A percentile compares a stretch with the other conserved stretches of the same genome.
phyloP scores from a whole-genome alignment of 2,888 invertebrate species.

The Apocheima hispidaria region DNA sequence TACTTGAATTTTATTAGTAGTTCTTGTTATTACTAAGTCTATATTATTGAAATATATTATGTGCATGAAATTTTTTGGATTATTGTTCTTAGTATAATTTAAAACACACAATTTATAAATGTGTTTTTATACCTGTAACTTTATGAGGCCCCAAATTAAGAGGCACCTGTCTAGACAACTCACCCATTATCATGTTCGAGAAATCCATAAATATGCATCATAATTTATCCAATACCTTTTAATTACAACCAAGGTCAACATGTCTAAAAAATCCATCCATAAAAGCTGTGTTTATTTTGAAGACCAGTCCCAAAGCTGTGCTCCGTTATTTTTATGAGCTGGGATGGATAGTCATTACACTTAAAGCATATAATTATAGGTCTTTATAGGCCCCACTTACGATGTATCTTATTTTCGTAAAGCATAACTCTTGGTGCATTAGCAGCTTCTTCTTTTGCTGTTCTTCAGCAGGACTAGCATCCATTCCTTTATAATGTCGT shows the following conservation, averaged over 20 bases:
- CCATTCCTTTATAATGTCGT: too few relatives aligned
- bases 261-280: slow-evolving; percentile 10
- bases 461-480: too few relatives aligned
- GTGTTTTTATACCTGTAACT: neutral
- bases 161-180: slow-evolving; percentile 15
- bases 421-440: too few relatives aligned
- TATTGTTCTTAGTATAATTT: too few relatives aligned
- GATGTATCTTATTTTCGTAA: too few relatives aligned
- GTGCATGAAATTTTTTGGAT: too few relatives aligned
- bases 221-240: slow-evolving; percentile 32
- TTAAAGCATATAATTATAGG: too few relatives aligned
- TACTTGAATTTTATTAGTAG: too few relatives aligned
- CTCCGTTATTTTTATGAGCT: neutral
- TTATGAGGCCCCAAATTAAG: slow-evolving; percentile 2
- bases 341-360: neutral
- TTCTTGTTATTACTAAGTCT: too few relatives aligned
- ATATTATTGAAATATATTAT: too few relatives aligned
- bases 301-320: neutral
- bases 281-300: slow-evolving; percentile 4
- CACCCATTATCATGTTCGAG: slow-evolving; percentile 10
- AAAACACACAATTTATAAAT: neutral
- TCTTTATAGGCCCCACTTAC: too few relatives aligned
- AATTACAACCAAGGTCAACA: slow-evolving; percentile 15
- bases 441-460: too few relatives aligned
- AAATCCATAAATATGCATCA: slow-evolving; percentile 36